These are phyloP conservation scores for Himalopsyche japonica DNA, from an alignment of 2,888 invertebrate genomes.

Conservation along the genomic window DNA sequence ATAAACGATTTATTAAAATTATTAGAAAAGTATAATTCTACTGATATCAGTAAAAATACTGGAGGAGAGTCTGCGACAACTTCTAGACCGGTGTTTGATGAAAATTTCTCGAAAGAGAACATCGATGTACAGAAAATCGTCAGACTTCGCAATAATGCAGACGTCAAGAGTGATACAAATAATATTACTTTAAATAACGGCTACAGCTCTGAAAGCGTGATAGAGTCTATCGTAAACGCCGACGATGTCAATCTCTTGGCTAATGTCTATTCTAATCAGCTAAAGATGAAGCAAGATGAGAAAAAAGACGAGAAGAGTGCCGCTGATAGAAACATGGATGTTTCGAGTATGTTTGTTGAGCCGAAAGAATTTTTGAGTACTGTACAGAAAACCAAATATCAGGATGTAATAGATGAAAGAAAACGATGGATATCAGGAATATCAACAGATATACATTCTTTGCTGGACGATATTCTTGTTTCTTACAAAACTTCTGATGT, in stretches of 20 bases:
- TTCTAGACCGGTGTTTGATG: slow-evolving; percentile 37
- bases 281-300: slow-evolving; percentile 45
- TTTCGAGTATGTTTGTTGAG: slow-evolving; percentile 49
- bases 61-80: slow-evolving; percentile 15
- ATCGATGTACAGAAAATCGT: slow-evolving; percentile 35
- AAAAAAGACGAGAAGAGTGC: slow-evolving; percentile 46
- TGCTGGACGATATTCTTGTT: slow-evolving; percentile 74
- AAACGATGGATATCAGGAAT: slow-evolving; percentile 69
- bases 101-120: slow-evolving; percentile 33
- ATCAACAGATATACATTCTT: slow-evolving; percentile 68
- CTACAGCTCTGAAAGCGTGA: slow-evolving; percentile 55
- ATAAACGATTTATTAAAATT: slow-evolving; percentile 59
- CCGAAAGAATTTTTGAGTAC: slow-evolving; percentile 65
- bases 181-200: slow-evolving; percentile 11
- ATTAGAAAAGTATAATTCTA: slow-evolving; percentile 61
- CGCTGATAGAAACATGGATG: slow-evolving; percentile 48
- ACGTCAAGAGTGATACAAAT: slow-evolving; percentile 30
- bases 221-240: slow-evolving; percentile 67
- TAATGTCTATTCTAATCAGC: slow-evolving; percentile 63
- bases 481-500: slow-evolving; percentile 60
- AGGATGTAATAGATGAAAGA: slow-evolving; percentile 63
- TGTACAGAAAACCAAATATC: slow-evolving; percentile 63
- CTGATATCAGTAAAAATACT: slow-evolving; percentile 42
- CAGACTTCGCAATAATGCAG: slow-evolving; percentile 27
- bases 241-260: slow-evolving; percentile 66